phyloP scores from a whole-genome alignment of 2,888 invertebrate genomes.

The Zygaena filipendulae region DNA sequence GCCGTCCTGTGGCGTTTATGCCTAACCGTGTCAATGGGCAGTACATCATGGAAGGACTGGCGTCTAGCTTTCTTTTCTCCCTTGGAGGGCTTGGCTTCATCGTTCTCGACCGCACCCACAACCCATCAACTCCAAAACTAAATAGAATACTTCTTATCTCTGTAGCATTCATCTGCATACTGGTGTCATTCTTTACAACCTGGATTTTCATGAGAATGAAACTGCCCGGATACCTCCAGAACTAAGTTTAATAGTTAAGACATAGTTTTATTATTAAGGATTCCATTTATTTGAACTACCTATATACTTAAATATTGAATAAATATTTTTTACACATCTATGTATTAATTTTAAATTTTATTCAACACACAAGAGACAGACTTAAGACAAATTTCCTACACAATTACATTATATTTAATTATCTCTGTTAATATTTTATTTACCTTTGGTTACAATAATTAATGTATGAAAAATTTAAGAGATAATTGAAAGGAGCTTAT shows the following conservation, averaged over 20 bases:
- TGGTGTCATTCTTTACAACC: constrained; percentile 95
- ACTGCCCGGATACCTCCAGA: constrained; percentile 84
- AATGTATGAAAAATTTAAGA: no score
- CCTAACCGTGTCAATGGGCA: constrained; percentile 98
- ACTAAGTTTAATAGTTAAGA: constrained; percentile 40
- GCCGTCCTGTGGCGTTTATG: constrained; percentile 97
- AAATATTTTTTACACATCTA: constrained; percentile 42
- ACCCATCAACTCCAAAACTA: constrained; percentile 87
- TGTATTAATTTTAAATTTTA: constrained; percentile 13
- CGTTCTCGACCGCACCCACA: constrained; percentile 93
- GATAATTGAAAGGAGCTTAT: no score
- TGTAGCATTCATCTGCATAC: constrained; percentile 91
- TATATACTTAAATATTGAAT: no score
- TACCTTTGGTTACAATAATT: no score
- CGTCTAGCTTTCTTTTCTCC: constrained; percentile 96
- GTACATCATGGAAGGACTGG: constrained; percentile 99
- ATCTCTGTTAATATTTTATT: no score
- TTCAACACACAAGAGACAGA: no score
- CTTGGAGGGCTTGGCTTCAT: constrained; percentile 97
- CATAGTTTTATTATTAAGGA: constrained; percentile 18
- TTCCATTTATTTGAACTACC: constrained; percentile 7
- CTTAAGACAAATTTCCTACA: no score
- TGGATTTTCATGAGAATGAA: constrained; percentile 99
- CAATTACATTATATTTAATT: no score
- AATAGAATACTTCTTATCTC: constrained; percentile 90